Percentiles rank a stretch among this genome's conserved stretches.
These are phyloP conservation scores for Tupaia tana DNA, from an alignment of 2,113 vertebrate genomes.

Conservation along the genomic window DNA sequence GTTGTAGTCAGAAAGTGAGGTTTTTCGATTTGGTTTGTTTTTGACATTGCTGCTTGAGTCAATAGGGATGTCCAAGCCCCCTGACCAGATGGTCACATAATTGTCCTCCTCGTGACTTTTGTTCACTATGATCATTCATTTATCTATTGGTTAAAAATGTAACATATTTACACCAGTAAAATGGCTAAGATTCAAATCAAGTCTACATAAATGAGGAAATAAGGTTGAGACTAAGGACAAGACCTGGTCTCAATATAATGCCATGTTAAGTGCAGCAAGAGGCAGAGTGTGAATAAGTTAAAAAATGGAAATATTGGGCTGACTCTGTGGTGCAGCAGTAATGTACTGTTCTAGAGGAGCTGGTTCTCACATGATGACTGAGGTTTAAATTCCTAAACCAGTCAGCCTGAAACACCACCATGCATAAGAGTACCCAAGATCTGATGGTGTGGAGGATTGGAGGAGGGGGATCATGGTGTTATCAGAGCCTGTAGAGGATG, in stretches of 20 bases:
- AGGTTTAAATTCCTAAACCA: no score
- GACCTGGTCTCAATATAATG: neutral
- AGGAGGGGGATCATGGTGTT: no score
- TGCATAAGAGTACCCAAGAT: no score
- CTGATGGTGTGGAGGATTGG: no score
- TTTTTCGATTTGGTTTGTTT: neutral
- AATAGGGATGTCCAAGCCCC: neutral
- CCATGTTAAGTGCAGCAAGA: neutral
- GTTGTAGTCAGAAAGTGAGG: neutral
- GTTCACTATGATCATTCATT: neutral
- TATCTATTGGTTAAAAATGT: constrained; percentile 55
- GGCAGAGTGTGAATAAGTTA: neutral
- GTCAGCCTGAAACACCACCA: no score
- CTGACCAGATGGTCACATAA: neutral
- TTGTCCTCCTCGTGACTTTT: neutral
- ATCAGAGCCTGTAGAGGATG: no score
- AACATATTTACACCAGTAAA: constrained; percentile 5
- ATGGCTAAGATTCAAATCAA: neutral
- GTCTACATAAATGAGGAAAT: neutral
- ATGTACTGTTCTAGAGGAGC: no score
- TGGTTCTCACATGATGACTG: no score
- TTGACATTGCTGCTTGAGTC: constrained; percentile 18
- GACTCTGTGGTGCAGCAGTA: no score
- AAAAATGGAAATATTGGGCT: constrained; percentile 11
- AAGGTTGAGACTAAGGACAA: constrained; percentile 33